Evolutionary conservation across 2,113 vertebrate genomes (phyloP), one percentile per base, ranked within the genome.

Genomic region (Nycticebus coucang): DNA sequence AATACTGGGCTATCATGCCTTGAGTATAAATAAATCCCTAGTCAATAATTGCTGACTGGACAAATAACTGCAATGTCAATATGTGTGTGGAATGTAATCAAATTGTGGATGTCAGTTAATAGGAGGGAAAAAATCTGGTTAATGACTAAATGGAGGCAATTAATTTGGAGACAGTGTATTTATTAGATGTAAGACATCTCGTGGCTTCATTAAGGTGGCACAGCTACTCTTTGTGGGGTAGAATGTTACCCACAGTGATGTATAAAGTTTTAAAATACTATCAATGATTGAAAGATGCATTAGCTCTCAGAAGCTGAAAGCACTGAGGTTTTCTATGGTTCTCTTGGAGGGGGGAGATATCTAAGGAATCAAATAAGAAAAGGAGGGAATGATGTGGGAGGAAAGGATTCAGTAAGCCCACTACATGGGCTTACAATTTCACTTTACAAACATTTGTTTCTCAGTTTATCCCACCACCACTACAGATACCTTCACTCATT

Each of bases 281-380:
- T 74, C 35, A 87, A 35, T 8, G 83, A 89, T 21, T 69, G 22
- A 77, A 91, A 80, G 24, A 74, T 11, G 55, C 69, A 37, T 19
- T 11, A 33, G 24, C 9, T 86, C 28, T 60, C 60, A 82, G 60
- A 55, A 77, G 11, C 19, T 15, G 2, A 87, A 57, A 89, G 22
- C 11, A 17, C 1, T 28, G 4, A 15, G 1, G 75, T 21, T 95
- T 68, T 37, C 50, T 35, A 0, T 87, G 30, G 2, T 90, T 94
- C 37, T 57, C 13, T 11, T 19, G 81, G 86, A 13, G 24, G n/a
- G 1, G 64, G 19, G n/a, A 87, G n/a, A 89, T 53, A 93, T 12
- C 62, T 64, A 66, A 71, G 9, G 33, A 74, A 87, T 90, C 89
- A 81, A 89, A 77, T 91, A 91, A 85, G 37, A 89, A 41, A 55